phyloP scores from a whole-genome alignment of 35 echinoderm and acorn worm genomes.

The Diadema setosum region DNA sequence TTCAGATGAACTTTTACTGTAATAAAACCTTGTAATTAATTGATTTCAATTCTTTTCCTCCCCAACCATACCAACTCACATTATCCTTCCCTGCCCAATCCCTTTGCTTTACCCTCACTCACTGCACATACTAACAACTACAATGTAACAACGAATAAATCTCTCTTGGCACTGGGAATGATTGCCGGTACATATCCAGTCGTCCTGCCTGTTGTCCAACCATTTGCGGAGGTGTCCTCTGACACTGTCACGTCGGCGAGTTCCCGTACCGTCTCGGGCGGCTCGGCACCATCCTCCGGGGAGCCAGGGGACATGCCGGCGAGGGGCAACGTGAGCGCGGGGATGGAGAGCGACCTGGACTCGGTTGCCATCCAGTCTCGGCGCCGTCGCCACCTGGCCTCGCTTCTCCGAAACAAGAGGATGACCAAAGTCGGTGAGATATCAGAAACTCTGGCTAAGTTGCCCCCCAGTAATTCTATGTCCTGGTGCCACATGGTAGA shows the following conservation, averaged over 20 bases:
- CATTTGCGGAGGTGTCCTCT: background rate
- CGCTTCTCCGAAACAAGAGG: background rate
- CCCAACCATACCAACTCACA: too few relatives aligned
- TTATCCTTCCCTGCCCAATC: background rate
- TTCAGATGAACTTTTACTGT: too few relatives aligned
- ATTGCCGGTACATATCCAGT: too few relatives aligned
- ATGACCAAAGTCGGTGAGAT: background rate
- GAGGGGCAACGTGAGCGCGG: background rate
- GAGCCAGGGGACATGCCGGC: background rate
- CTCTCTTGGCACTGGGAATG: too few relatives aligned
- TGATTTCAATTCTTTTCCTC: too few relatives aligned
- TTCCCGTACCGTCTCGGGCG: background rate
- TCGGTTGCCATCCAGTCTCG: background rate
- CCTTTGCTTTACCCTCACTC: background rate
- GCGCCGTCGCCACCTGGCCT: background rate
- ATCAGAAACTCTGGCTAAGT: too few relatives aligned
- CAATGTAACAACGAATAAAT: too few relatives aligned
- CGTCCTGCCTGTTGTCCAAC: background rate
- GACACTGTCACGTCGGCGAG: background rate
- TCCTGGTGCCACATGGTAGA: too few relatives aligned
- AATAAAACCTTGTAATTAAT: too few relatives aligned
- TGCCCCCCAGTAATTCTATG: too few relatives aligned
- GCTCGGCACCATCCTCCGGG: background rate
- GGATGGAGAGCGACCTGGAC: background rate
- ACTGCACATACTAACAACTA: too few relatives aligned